Evolutionary conservation across 1,140 invertebrate species (phyloP), one percentile per base, ranked within the genome.

Genomic region (Coptotermes formosanus): DNA sequence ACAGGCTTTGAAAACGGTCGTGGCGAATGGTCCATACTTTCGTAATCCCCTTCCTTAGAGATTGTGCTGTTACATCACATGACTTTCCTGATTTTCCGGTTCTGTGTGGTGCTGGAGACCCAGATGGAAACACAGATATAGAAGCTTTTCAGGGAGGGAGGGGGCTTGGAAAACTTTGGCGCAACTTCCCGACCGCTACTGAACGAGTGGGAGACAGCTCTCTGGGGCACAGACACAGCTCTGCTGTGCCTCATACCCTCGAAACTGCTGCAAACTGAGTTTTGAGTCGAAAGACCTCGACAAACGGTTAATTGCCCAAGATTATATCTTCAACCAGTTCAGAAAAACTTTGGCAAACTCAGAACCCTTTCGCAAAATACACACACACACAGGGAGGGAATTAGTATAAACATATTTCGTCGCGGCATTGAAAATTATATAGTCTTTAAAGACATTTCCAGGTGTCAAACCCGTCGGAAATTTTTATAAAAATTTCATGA

Each of bases 141-240:
- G 59, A 64, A 64, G 59, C 12, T 12, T 64, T n/a, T 64, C 21
- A 9, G 59, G 59, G 8, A 25, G 59, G 59, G 25, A 64, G 59
- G 59, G 59, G 59, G 59, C 4, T 2, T 8, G 14, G 64, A 30
- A 75, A 75, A 75, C 64, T 75, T 75, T 30, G 64, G 64, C n/a
- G 64, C 64, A 75, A 30, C 64, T 75, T 75, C 64, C 64, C 64
- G 64, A 75, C 64, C 64, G 64, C 64, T 75, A 75, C 64, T 30
- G 64, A 75, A 75, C 64, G 64, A 75, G n/a, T 75, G 64, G 64
- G 64, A 75, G 64, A 75, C 64, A 75, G 64, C 64, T 75, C 64
- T 75, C 64, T 75, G 64, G 64, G 64, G 64, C n/a, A 25, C 64
- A 75, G 64, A n/a, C 64, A 75, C 64, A 30, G 9, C 25, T n/a